Evolutionary conservation across 1,140 invertebrate genomes (phyloP).

Genomic region (Rhopalosiphum maidis): DNA sequence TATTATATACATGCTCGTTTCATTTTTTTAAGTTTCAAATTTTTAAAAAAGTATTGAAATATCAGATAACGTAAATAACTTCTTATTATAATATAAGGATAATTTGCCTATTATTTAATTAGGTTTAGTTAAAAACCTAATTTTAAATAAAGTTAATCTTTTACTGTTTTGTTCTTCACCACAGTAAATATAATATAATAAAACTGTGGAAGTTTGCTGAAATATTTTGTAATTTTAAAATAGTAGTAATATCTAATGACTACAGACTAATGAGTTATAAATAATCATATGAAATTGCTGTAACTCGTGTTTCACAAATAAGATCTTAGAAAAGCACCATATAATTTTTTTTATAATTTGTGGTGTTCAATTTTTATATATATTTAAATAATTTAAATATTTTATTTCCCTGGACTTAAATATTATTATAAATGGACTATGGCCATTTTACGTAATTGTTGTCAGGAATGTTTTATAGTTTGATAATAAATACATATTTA

Average conservation of each 20-base stretch:
- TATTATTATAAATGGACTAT: background rate
- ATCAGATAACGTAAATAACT: too few species aligned
- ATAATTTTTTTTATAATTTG: background rate
- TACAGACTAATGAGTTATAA: too few species aligned
- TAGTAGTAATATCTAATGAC: background rate
- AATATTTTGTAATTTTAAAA: background rate
- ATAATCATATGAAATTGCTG: background rate
- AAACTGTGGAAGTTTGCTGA: background rate
- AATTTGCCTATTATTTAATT: background rate
- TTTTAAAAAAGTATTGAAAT: background rate
- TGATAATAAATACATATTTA: background rate
- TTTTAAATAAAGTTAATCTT: too few species aligned
- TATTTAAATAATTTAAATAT: background rate
- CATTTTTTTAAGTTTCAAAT: background rate
- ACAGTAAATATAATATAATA: too few species aligned
- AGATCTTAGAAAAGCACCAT: background rate
- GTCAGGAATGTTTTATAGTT: background rate
- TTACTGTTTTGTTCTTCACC: too few species aligned
- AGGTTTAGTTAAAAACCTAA: background rate
- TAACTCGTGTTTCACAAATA: background rate
- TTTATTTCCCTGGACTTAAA: background rate
- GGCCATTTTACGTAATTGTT: background rate
- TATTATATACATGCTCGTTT: background rate
- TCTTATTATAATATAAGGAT: background rate
- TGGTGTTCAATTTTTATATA: background rate